These are phyloP conservation scores for Porites evermanni DNA, from an alignment of 92 coral and sea anemone genomes.

Conservation along the genomic window DNA sequence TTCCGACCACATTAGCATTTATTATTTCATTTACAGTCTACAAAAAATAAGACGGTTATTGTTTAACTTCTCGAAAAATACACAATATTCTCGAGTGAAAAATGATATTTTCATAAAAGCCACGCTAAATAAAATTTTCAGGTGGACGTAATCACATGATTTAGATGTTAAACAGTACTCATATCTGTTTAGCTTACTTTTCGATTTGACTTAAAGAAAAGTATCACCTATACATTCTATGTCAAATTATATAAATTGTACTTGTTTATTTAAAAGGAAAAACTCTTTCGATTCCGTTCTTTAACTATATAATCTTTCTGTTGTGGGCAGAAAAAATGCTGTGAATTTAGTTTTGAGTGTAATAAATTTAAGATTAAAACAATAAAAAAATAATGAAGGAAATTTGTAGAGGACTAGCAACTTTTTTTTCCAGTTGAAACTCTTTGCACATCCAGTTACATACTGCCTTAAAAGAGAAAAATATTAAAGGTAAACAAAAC, in stretches of 20 bases:
- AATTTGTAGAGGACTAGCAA: too few relatives aligned
- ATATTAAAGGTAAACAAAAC: not conserved
- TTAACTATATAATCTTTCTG: too few relatives aligned
- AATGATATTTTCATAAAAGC: not conserved
- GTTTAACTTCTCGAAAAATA: slow-evolving; percentile 2
- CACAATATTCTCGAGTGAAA: not conserved
- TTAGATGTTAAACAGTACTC: not conserved
- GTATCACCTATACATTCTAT: not conserved
- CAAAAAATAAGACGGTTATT: not conserved
- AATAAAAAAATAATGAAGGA: too few relatives aligned
- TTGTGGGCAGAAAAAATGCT: too few relatives aligned
- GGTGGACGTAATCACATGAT: slow-evolving; percentile 1
- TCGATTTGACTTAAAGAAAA: not conserved
- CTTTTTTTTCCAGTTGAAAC: too few relatives aligned
- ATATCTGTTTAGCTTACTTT: not conserved
- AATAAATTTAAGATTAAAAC: too few relatives aligned
- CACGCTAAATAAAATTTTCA: slow-evolving; percentile 12
- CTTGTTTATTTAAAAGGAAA: too few relatives aligned
- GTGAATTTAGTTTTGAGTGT: too few relatives aligned
- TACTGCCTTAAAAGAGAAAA: not conserved
- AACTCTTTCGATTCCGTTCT: too few relatives aligned
- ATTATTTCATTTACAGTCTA: slow-evolving; percentile 17
- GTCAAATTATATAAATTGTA: too few relatives aligned
- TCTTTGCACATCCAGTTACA: not conserved
- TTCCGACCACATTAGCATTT: not conserved